A percentile compares a stretch with the other conserved stretches of the same genome.
These are phyloP conservation scores for Thymelicus lineola DNA, from an alignment of 2,888 invertebrate species.

Conservation along the genomic window DNA sequence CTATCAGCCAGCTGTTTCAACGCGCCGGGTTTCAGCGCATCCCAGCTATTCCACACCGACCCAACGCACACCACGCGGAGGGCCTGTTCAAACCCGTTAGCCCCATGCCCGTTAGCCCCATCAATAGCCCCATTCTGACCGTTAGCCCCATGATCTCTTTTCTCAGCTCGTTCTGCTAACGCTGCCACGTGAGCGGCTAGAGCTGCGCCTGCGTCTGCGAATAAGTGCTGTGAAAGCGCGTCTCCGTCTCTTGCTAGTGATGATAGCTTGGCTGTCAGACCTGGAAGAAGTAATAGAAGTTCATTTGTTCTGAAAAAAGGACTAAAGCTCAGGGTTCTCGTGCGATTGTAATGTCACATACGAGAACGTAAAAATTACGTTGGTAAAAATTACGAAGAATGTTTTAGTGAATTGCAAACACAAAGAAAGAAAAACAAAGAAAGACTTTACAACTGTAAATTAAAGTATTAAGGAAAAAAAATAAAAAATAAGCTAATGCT, in stretches of 20 bases:
- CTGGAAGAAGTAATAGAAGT: slow-evolving; percentile 56
- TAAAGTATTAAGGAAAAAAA: too few relatives aligned
- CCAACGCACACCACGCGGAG: slow-evolving; percentile 95
- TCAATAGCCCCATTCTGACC: background rate
- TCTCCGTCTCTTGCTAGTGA: slow-evolving; percentile 89
- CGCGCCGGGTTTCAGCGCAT: slow-evolving; percentile 90
- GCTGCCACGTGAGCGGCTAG: slow-evolving; percentile 87
- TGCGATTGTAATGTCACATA: too few relatives aligned
- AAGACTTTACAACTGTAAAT: too few relatives aligned
- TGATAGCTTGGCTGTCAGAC: slow-evolving; percentile 90
- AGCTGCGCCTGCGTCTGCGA: slow-evolving; percentile 88
- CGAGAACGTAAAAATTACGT: too few relatives aligned
- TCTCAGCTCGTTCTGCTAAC: slow-evolving; percentile 83
- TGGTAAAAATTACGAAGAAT: too few relatives aligned
- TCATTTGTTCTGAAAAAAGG: background rate
- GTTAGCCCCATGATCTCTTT: background rate
- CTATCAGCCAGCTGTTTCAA: slow-evolving; percentile 78
- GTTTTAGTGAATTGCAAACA: too few relatives aligned
- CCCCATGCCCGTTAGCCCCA: slow-evolving; percentile 48
- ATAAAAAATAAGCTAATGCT: too few relatives aligned
- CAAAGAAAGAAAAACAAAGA: too few relatives aligned
- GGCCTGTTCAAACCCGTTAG: slow-evolving; percentile 74
- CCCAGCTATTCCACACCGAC: slow-evolving; percentile 98
- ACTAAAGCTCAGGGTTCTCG: too few relatives aligned
- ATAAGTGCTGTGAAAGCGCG: slow-evolving; percentile 87